Evolutionary conservation across 64 coral and sea anemone genomes (phyloP), one percentile per base, ranked within the genome.

Genomic region (Stichodactyla helianthus): DNA sequence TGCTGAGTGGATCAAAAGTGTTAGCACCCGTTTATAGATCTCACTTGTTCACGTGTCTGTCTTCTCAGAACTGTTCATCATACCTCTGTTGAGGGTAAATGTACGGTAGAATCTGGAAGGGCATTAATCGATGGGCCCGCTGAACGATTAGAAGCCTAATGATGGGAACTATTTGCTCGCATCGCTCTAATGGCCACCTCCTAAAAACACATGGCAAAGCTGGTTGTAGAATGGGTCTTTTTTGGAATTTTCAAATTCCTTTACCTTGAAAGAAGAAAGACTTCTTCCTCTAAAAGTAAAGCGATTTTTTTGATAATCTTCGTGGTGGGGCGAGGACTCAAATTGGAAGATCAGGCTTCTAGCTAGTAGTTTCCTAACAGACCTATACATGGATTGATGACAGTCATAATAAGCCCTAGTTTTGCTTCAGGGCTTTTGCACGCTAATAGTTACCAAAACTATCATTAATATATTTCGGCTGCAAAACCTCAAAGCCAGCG

Each of bases 71-170:
- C 25, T n/a, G 27, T 74, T 71, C 25, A 74, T 31, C 68, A 31
- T n/a, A 5, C 11, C 68, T 74, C n/a, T 31, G 68, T 74, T 74
- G 68, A 74, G 68, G 68, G 68, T 31, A 19, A 74, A 74, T 74
- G 25, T 74, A 74, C 11, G 10, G 68, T 74, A 74, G 10, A 0
- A 74, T 44, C 35, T 65, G 63, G n/a, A 9, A n/a, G 22, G 27
- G 11, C 68, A 23, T 74, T 74, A 74, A 74, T 74, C 26, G 68
- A 11, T 23, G 22, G 23, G 27, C 27, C 68, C 25, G 25, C 8
- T 74, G 68, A 74, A 74, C 68, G 68, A 74, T 74, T 23, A 74
- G 68, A 11, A 31, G n/a, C n/a, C 23, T 74, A 74, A 74, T 74
- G 68, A 74, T 74, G 11, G 25, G 23, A 74, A 74, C 20, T 14